Percentiles rank a stretch among this genome's conserved stretches.
Evolutionary conservation across 2,797 vertebrate species (phyloP).

Genomic region (Helostoma temminkii): DNA sequence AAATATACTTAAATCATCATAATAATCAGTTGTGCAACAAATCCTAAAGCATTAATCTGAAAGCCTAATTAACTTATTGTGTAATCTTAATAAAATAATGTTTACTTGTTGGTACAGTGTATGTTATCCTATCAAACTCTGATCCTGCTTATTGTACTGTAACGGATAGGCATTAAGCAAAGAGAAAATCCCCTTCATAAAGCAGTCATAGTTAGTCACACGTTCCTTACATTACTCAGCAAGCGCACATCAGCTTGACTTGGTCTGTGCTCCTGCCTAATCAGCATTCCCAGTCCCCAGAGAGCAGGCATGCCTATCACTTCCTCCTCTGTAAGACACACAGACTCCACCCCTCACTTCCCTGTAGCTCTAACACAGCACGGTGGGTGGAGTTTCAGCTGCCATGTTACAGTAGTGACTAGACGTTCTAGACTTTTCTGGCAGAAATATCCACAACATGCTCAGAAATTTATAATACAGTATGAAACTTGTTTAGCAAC

Average conservation of each 20-base stretch:
- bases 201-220: not conserved
- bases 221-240: not conserved
- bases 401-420: constrained; percentile 5
- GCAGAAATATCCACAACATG: not conserved
- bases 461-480: not conserved
- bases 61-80: not conserved
- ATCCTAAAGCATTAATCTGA: not conserved
- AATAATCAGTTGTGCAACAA: no score
- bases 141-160: not conserved
- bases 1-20: no score
- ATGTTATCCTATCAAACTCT: not conserved
- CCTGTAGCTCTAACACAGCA: not conserved
- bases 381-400: constrained; percentile 28
- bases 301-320: constrained; percentile 1
- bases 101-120: not conserved
- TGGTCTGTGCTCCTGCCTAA: not conserved
- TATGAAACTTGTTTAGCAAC: not conserved
- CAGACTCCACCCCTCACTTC: constrained; percentile 11
- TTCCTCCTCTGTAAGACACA: constrained; percentile 9
- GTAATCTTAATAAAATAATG: not conserved
- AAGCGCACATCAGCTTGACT: not conserved
- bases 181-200: constrained; percentile 5
- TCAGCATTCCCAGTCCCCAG: constrained; percentile 5
- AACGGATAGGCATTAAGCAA: not conserved
- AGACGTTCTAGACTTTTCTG: not conserved